Conservation (phyloP, 2,113 vertebrate genomes). For the Pachypanchax playfairii region DNA sequence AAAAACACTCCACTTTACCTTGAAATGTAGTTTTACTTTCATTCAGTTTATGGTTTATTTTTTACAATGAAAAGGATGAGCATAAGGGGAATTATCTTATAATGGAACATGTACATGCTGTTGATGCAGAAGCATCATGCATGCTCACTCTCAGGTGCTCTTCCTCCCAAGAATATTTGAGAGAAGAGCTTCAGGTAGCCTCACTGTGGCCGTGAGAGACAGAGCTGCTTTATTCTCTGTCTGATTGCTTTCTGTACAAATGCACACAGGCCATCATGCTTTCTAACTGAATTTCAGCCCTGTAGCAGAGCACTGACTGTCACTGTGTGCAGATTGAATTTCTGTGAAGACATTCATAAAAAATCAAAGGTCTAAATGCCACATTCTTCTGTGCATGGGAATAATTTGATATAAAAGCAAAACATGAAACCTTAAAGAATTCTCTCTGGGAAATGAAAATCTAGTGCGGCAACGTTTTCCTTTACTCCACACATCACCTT, state of each 20-base stretch:
- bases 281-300: constrained; percentile 32
- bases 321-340: constrained; percentile 34
- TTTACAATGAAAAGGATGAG: neutral
- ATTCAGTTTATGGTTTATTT: neutral
- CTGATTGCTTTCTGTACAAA: constrained; percentile 53
- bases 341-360: constrained; percentile 14
- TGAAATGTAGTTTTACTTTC: neutral
- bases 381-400: neutral
- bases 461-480: neutral
- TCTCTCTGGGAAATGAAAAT: neutral
- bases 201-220: constrained; percentile 48
- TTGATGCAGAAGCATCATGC: neutral
- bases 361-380: constrained; percentile 24
- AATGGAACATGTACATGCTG: neutral
- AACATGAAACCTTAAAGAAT: neutral
- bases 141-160: constrained; percentile 14
- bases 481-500: constrained; percentile 25
- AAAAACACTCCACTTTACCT: constrained; percentile 7
- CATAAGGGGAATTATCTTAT: neutral
- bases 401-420: neutral
- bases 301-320: constrained; percentile 23
- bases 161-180: constrained; percentile 19
- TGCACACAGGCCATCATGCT: constrained; percentile 27
- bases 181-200: constrained; percentile 38
- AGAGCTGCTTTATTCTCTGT: constrained; percentile 27